Conservation (phyloP, 2,113 vertebrate species). For the Dicrurus megarhynchus region DNA sequence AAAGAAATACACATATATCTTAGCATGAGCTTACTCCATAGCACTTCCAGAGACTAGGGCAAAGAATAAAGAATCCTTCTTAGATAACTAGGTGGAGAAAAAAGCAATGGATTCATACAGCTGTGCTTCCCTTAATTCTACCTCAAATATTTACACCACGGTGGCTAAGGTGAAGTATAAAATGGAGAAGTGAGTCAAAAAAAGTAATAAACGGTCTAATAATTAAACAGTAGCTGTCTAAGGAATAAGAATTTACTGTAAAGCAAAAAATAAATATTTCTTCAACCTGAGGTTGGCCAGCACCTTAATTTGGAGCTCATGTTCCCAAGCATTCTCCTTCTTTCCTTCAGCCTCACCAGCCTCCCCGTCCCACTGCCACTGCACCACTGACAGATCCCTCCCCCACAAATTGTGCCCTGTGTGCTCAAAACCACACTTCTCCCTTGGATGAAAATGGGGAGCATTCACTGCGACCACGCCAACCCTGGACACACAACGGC, state of each 20-base stretch:
- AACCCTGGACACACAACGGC: neutral
- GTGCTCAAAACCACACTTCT: neutral
- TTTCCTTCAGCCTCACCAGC: neutral
- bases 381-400: neutral
- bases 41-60: neutral
- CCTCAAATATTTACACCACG: slow-evolving; percentile 60
- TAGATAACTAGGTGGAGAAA: slow-evolving; percentile 19
- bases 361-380: neutral
- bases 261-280: slow-evolving; percentile 62
- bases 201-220: slow-evolving; percentile 53
- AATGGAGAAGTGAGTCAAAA: slow-evolving; percentile 31
- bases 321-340: neutral
- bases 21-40: neutral
- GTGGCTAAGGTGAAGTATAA: slow-evolving; percentile 11
- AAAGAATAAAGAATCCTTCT: slow-evolving; percentile 54
- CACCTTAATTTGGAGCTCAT: slow-evolving; percentile 36
- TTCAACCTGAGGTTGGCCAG: slow-evolving; percentile 41
- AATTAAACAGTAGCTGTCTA: slow-evolving; percentile 59
- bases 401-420: slow-evolving; percentile 14
- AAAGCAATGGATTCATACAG: slow-evolving; percentile 49
- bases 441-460: neutral
- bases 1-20: neutral
- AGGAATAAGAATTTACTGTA: slow-evolving; percentile 42
- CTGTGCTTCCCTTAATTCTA: slow-evolving; percentile 39
- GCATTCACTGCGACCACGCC: neutral